These are phyloP conservation scores for Notolabrus celidotus DNA, from an alignment of 2,797 vertebrate species.

Conservation along the genomic window DNA sequence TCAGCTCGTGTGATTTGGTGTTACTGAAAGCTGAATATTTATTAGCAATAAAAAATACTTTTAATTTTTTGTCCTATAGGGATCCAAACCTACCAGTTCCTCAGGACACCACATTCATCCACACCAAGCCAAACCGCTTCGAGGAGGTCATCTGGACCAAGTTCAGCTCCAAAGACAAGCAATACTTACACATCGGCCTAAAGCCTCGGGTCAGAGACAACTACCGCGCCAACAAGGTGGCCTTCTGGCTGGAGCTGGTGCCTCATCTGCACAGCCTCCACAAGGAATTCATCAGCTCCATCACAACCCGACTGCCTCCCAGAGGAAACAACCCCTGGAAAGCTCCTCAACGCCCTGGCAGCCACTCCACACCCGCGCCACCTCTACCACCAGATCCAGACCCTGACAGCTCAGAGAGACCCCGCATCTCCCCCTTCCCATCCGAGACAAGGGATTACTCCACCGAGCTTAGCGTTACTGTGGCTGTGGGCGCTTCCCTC, in stretches of 20 bases:
- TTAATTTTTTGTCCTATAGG: slow-evolving; percentile 69
- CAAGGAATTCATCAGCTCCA: slow-evolving; percentile 81
- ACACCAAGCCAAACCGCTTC: slow-evolving; percentile 97
- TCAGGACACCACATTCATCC: slow-evolving; percentile 97
- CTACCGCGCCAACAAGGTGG: slow-evolving; percentile 97
- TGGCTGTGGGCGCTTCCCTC: slow-evolving; percentile 93
- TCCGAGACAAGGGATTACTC: slow-evolving; percentile 91
- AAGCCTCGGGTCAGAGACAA: slow-evolving; percentile 95
- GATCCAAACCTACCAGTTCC: slow-evolving; percentile 95
- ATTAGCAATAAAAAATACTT: background rate
- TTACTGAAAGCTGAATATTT: too few relatives aligned
- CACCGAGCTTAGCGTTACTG: slow-evolving; percentile 94
- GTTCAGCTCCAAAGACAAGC: slow-evolving; percentile 97
- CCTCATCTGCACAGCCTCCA: slow-evolving; percentile 93
- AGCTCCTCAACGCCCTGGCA: slow-evolving; percentile 53
- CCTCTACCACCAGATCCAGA: slow-evolving; percentile 85
- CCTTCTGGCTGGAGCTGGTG: slow-evolving; percentile 97
- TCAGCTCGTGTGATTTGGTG: too few relatives aligned
- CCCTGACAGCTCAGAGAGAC: slow-evolving; percentile 79
- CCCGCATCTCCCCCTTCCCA: slow-evolving; percentile 84
- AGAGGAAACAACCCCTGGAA: slow-evolving; percentile 75
- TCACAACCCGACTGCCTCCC: slow-evolving; percentile 86
- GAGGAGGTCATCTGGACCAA: slow-evolving; percentile 97
- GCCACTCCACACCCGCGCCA: slow-evolving; percentile 76
- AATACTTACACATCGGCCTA: slow-evolving; percentile 95